phyloP scores from a whole-genome alignment of 2,888 invertebrate species.

The Polia nebulosa region DNA sequence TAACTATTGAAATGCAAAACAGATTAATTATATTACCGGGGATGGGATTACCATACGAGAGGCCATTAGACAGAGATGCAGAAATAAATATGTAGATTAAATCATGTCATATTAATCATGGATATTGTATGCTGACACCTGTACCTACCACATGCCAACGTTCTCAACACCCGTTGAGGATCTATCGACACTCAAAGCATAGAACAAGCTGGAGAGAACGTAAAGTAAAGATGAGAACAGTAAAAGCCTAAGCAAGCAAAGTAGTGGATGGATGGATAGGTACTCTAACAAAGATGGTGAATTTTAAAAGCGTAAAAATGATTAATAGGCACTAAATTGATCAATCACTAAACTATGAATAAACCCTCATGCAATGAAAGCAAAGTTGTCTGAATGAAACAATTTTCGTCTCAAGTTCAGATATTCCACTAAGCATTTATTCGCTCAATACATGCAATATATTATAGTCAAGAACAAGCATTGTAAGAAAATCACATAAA shows the following conservation, averaged over 20 bases:
- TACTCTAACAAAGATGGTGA: not conserved
- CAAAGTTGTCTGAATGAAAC: conserved; percentile 13
- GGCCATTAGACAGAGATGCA: not conserved
- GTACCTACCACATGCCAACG: not conserved
- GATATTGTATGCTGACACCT: not conserved
- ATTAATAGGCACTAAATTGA: not conserved
- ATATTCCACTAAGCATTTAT: conserved; percentile 38
- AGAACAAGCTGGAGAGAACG: not conserved
- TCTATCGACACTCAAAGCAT: not conserved
- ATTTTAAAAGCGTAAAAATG: not conserved
- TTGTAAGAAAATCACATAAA: conserved; percentile 31
- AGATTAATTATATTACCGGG: not conserved
- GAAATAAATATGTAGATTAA: too few species aligned
- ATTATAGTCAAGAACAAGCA: conserved; percentile 24
- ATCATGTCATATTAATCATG: not conserved
- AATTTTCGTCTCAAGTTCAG: conserved; percentile 40
- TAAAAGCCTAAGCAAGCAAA: too few species aligned
- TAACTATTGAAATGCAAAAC: not conserved
- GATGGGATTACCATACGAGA: not conserved
- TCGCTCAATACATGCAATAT: conserved; percentile 18
- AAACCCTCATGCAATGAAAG: not conserved
- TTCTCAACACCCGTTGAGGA: too few species aligned
- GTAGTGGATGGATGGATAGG: not conserved
- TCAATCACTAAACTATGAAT: not conserved
- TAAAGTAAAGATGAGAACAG: not conserved